Evolutionary conservation across 2,113 vertebrate genomes (phyloP).

Genomic region (Lampris megalopsis): DNA sequence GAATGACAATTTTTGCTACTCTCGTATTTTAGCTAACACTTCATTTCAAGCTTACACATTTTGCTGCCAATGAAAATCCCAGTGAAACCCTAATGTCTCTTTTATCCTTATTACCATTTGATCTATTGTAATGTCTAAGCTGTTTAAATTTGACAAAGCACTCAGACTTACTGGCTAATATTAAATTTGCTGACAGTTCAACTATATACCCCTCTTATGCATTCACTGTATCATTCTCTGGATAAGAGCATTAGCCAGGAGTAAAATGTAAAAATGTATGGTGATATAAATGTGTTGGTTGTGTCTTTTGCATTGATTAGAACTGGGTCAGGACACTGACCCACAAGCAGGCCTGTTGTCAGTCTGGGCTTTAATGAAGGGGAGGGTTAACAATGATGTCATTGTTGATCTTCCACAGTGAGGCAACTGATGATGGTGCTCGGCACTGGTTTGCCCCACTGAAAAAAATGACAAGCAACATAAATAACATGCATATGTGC

Average conservation of each 20-base stretch:
- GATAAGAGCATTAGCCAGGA: conserved; percentile 38
- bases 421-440: conserved; percentile 41
- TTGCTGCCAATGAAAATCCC: not conserved
- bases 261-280: not conserved
- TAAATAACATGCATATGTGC: conserved; percentile 8
- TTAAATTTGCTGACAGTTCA: not conserved
- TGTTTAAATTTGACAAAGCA: not conserved
- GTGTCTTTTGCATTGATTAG: conserved; percentile 39
- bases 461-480: not conserved
- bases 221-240: not conserved
- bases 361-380: conserved; percentile 14
- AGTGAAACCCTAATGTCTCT: not conserved
- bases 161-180: not conserved
- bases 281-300: not conserved
- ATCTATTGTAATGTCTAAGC: too few species aligned
- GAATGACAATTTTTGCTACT: too few species aligned
- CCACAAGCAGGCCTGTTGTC: conserved; percentile 67
- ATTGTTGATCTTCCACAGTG: conserved; percentile 44
- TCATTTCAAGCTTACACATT: not conserved
- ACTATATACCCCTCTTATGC: not conserved
- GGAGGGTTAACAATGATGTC: conserved; percentile 69
- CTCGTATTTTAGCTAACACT: not conserved
- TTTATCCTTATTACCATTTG: too few species aligned
- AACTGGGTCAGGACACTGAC: conserved; percentile 57
- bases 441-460: conserved; percentile 53